These are phyloP conservation scores for Aethes cnicana DNA, from an alignment of 2,888 invertebrate genomes.

Conservation along the genomic window DNA sequence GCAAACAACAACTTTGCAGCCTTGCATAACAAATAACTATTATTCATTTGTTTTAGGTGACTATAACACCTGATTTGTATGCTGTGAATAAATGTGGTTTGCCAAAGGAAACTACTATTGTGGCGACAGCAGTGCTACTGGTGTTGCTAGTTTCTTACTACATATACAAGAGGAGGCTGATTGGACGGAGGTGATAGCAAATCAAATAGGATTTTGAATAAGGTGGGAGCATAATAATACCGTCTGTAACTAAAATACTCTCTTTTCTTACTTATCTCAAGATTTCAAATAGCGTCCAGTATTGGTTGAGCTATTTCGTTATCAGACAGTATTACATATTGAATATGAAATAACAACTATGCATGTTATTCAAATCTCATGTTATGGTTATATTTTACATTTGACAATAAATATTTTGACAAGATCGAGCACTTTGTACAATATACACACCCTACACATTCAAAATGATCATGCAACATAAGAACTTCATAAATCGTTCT, in stretches of 20 bases:
- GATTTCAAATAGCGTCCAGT: too few species aligned
- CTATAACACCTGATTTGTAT: constrained; percentile 55
- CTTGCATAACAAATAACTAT: too few species aligned
- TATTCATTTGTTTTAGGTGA: constrained; percentile 51
- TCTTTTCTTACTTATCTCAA: too few species aligned
- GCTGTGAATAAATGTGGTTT: constrained; percentile 62
- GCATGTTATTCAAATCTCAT: constrained; percentile 22
- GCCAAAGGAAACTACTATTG: constrained; percentile 61
- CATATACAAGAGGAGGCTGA: constrained; percentile 37
- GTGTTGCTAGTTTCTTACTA: constrained; percentile 42
- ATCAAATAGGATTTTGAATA: neutral
- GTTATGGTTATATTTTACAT: constrained; percentile 50
- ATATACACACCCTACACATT: constrained; percentile 55
- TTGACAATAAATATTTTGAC: constrained; percentile 80
- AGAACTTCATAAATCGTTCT: constrained; percentile 35
- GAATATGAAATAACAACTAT: constrained; percentile 17
- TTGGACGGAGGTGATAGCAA: constrained; percentile 45
- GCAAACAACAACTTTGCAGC: too few species aligned
- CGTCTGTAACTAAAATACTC: too few species aligned
- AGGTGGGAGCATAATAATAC: constrained; percentile 6
- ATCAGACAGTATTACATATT: too few species aligned
- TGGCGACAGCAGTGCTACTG: constrained; percentile 51
- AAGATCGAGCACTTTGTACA: constrained; percentile 80
- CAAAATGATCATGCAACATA: constrained; percentile 32
- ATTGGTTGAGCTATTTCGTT: too few species aligned